Evolutionary conservation across 2,888 invertebrate genomes (phyloP), one percentile per base, ranked within the genome.

Genomic region (Chloroclystis v-ata): DNA sequence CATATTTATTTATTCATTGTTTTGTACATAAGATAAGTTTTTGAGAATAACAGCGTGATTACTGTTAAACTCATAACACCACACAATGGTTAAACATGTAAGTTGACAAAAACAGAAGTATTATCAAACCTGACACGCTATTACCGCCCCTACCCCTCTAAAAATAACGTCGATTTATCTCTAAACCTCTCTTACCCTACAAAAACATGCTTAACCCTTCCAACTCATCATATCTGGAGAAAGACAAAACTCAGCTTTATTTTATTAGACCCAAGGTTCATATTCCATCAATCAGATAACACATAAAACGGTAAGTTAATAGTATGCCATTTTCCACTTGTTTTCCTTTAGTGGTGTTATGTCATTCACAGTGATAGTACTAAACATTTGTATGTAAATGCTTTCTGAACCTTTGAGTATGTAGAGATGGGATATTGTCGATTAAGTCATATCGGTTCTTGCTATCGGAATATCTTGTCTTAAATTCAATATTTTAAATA

Each of bases 331-430:
- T 67, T 69, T 63, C 66, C 57, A 61, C 59, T 58, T 59, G 59
- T 65, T 68, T 68, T 65, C 65, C 56, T 59, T 44, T 37, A 59
- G 47, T 53, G 50, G 52, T 54, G 54, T 65, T 65, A 64, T 65
- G 69, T 67, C 66, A 67, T 59, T 60, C 57, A 47, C 68, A 68
- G 63, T 59, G 40, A 50, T 56, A 58, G 55, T 61, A 63, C 56
- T 56, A 59, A 48, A 66, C 61, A 63, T 69, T 69, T 63, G 57
- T 64, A 69, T 69, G 68, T 59, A 63, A 69, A 69, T 67, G 57
- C 37, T 42, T 26, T 28, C 20, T 45, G 16, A 39, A 35, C 46
- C 39, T 38, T 45, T 11, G 12, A 32, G 29, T 2, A 24, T 6
- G 35, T 46, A 50, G 46, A 29, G 46, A 30, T 46, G 50, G 42